Conservation (phyloP, 2,113 vertebrate species). For the Sorex fumeus region DNA sequence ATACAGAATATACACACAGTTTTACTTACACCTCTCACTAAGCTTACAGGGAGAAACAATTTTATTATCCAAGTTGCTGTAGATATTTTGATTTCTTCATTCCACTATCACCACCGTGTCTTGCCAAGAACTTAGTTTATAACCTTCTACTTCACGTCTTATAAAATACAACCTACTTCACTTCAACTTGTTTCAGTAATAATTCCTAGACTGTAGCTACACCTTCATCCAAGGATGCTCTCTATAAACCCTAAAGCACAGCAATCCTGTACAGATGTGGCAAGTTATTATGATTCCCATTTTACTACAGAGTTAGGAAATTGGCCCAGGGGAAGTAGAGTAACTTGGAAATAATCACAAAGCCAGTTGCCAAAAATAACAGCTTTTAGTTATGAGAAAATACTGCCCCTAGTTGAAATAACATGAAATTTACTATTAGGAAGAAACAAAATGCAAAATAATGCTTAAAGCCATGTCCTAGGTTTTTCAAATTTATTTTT, state of each 20-base stretch:
- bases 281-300: slow-evolving; percentile 73
- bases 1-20: slow-evolving; percentile 34
- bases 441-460: slow-evolving; percentile 73
- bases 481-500: slow-evolving; percentile 54
- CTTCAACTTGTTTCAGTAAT: slow-evolving; percentile 64
- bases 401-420: slow-evolving; percentile 82
- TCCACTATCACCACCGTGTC: slow-evolving; percentile 55
- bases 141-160: slow-evolving; percentile 70
- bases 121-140: slow-evolving; percentile 75
- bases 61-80: slow-evolving; percentile 27
- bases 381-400: slow-evolving; percentile 84
- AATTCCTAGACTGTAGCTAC: slow-evolving; percentile 70
- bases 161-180: slow-evolving; percentile 77
- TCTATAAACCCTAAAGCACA: slow-evolving; percentile 61
- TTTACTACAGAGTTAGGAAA: slow-evolving; percentile 81
- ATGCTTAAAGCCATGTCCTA: slow-evolving; percentile 54
- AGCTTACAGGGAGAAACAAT: background rate
- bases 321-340: slow-evolving; percentile 79
- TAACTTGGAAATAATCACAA: slow-evolving; percentile 84
- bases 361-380: slow-evolving; percentile 83
- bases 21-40: slow-evolving; percentile 34
- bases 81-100: slow-evolving; percentile 50
- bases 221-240: slow-evolving; percentile 59
- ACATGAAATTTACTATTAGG: slow-evolving; percentile 74
- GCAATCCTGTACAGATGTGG: slow-evolving; percentile 74